These are phyloP conservation scores for Camptogramma bilineatum DNA, from an alignment of 2,888 invertebrate species.

Conservation along the genomic window DNA sequence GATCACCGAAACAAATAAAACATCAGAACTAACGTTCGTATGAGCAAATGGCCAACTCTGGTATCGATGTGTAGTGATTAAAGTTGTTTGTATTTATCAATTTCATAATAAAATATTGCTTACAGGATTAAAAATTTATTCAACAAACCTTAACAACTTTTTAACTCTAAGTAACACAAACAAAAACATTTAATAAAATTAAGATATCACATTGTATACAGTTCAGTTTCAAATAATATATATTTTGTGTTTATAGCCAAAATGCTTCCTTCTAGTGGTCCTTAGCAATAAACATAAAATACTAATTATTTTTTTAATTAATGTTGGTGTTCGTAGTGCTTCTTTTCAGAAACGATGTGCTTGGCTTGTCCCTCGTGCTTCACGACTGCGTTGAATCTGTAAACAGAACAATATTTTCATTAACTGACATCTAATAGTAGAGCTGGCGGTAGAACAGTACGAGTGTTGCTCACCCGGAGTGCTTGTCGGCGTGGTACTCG, in stretches of 20 bases:
- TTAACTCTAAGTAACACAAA: background rate
- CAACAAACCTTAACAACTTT: background rate
- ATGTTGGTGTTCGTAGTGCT: slow-evolving; percentile 33
- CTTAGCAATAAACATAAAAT: background rate
- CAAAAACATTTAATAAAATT: background rate
- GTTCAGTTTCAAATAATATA: background rate
- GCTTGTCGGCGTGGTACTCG: slow-evolving; percentile 72
- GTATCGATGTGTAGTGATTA: too few species aligned
- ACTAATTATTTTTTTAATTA: background rate
- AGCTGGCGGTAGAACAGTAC: background rate
- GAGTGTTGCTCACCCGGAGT: slow-evolving; percentile 51
- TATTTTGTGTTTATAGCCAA: background rate
- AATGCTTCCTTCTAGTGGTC: background rate
- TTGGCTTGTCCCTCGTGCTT: slow-evolving; percentile 46
- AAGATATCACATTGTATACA: slow-evolving; percentile 3
- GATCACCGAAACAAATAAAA: too few species aligned
- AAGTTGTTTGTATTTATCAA: too few species aligned
- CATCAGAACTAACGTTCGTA: too few species aligned
- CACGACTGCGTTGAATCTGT: slow-evolving; percentile 57
- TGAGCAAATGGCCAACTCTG: too few species aligned
- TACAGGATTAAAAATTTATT: background rate
- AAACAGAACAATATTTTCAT: slow-evolving; percentile 14
- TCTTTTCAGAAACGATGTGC: slow-evolving; percentile 45
- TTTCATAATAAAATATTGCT: too few species aligned
- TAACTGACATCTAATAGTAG: background rate